phyloP scores from a whole-genome alignment of 2,113 vertebrate genomes.

The Salvelinus sp. region DNA sequence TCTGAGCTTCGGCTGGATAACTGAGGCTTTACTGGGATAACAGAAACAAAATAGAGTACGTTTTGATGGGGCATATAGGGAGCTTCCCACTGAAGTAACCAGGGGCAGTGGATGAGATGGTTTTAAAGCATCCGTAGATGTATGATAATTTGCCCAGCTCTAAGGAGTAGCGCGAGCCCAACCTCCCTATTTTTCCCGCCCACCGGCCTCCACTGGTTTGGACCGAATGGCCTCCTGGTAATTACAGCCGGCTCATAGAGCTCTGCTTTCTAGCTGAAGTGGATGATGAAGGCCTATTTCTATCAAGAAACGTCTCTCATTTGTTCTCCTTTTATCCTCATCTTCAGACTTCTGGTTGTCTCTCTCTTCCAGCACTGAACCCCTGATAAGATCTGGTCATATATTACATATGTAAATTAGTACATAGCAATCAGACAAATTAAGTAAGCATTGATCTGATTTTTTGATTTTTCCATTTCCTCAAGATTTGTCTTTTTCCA shows the following conservation, averaged over 20 bases:
- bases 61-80: neutral
- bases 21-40: neutral
- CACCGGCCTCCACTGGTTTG: too few species aligned
- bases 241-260: neutral
- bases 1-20: constrained; percentile 6
- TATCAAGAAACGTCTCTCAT: neutral
- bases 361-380: constrained; percentile 43
- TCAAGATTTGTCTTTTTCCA: too few species aligned
- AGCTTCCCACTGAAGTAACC: constrained; percentile 16
- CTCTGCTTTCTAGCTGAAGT: neutral
- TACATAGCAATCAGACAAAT: constrained; percentile 9
- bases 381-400: constrained; percentile 46
- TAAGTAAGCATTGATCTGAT: neutral
- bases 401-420: constrained; percentile 50
- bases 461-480: constrained; percentile 11
- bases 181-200: too few species aligned
- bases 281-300: neutral
- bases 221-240: too few species aligned
- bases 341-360: constrained; percentile 21
- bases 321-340: constrained; percentile 11
- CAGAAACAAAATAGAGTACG: neutral
- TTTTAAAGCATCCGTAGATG: constrained; percentile 7
- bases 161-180: too few species aligned
- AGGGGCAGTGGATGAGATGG: neutral
- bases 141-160: constrained; percentile 15